phyloP scores from a whole-genome alignment of 1,140 invertebrate species.

The Ridgeia piscesae region DNA sequence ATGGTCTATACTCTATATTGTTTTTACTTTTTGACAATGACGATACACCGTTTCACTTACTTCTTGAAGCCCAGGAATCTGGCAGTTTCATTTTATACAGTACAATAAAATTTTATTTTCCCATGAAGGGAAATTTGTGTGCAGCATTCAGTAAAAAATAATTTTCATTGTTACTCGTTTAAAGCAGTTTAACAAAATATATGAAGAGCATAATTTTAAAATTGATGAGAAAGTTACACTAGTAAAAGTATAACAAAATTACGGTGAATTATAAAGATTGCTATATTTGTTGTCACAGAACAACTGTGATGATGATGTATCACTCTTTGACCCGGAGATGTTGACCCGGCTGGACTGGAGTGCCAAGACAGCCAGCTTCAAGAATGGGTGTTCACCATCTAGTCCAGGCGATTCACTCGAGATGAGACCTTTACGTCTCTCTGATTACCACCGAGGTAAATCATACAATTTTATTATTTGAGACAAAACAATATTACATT shows the following conservation, averaged over 20 bases:
- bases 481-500: too few species aligned
- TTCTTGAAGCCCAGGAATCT: background rate
- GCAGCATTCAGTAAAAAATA: background rate
- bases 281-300: background rate
- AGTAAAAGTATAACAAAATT: background rate
- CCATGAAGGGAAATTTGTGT: too few species aligned
- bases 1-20: too few species aligned
- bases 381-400: conserved; percentile 67
- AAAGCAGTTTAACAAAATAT: background rate
- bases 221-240: background rate
- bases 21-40: too few species aligned
- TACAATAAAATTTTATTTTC: too few species aligned
- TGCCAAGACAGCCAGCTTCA: conserved; percentile 66
- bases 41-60: background rate
- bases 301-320: conserved; percentile 33
- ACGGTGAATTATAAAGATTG: background rate
- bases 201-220: background rate
- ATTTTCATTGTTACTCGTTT: background rate
- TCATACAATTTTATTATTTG: too few species aligned
- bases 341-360: conserved; percentile 68
- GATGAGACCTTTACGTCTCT: conserved; percentile 74
- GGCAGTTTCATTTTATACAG: background rate
- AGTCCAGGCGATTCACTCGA: conserved; percentile 70
- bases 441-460: conserved; percentile 79
- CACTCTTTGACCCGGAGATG: conserved; percentile 68